Evolutionary conservation across 2,888 invertebrate species (phyloP), one percentile per base, ranked within the genome.

Genomic region (Hydropsyche betteni): DNA sequence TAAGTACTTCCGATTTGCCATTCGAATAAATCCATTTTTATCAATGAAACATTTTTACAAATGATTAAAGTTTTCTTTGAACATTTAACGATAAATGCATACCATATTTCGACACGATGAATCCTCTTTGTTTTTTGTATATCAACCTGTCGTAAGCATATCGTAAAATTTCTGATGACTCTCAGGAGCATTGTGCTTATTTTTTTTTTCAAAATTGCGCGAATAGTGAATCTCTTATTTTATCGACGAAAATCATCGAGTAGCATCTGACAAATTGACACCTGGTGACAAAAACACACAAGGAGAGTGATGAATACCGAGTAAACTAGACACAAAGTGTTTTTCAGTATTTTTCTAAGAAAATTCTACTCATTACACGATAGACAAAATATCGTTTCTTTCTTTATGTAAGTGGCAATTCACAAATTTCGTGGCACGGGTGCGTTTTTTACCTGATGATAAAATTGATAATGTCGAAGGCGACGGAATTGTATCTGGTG

Each of bases 381-480:
- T 58, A 52, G 53, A 12, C 53, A 12, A 14, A n/a, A 14, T 14
- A 14, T 52, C n/a, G n/a, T 52, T 52, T 12, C n/a, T 33, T 58
- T 58, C 33, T 24, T 58, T 16, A 2, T 58, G 8, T 6, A 10
- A 58, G 5, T 12, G 58, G 33, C 1, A 16, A 24, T 44, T 44
- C 44, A 10, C 44, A 8, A 44, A 44, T 44, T 44, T 44, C 44
- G 3, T 8, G 0, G 6, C 44, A 10, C 2, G 24, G 24, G 24
- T 24, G 24, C 24, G 24, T 24, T 58, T 44, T 70, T 51, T 77
- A 79, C 79, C 79, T 76, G 79, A 79, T 79, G 24, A 79, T 79
- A 64, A 76, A 79, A 36, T 77, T 76, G 12, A 79, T 79, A 44
- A 79, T 79, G 52, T 79, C 79, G 73, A 76, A 79, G 6, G 79